Evolutionary conservation across 2,888 invertebrate species (phyloP).

Genomic region (Chloroclystis v-ata): DNA sequence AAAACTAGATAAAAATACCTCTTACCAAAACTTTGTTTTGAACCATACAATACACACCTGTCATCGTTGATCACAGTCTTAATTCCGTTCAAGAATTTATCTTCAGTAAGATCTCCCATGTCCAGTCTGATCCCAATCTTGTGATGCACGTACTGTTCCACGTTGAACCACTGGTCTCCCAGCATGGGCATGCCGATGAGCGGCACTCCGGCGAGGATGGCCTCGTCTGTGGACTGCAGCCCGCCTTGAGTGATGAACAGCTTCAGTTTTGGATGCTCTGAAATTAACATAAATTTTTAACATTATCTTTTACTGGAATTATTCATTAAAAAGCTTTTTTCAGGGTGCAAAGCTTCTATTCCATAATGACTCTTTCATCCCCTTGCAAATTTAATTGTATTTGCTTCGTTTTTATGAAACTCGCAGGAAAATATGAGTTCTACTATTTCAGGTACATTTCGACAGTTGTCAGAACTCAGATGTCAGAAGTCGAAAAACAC

Average conservation of each 20-base stretch:
- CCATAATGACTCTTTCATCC: too few relatives aligned
- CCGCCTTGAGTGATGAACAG: slow-evolving; percentile 59
- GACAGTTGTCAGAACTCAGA: too few relatives aligned
- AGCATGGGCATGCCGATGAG: slow-evolving; percentile 48
- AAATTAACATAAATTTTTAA: not conserved
- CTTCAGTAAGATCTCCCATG: slow-evolving; percentile 37
- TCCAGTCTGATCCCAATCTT: slow-evolving; percentile 43
- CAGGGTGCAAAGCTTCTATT: too few relatives aligned
- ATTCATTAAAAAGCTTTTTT: not conserved
- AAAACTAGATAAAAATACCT: too few relatives aligned
- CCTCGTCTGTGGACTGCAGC: slow-evolving; percentile 54
- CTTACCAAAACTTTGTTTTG: too few relatives aligned
- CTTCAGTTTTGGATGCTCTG: slow-evolving; percentile 55
- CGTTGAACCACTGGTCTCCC: slow-evolving; percentile 53
- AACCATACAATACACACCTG: slow-evolving; percentile 9
- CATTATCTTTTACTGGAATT: not conserved
- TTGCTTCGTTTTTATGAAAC: too few relatives aligned
- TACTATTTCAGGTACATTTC: too few relatives aligned
- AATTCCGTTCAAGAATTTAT: slow-evolving; percentile 39
- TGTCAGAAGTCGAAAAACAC: too few relatives aligned
- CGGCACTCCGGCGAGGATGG: slow-evolving; percentile 47
- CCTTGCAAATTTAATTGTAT: too few relatives aligned
- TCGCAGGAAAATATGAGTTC: too few relatives aligned
- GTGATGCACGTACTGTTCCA: slow-evolving; percentile 32
- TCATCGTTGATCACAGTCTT: slow-evolving; percentile 11